Percentiles rank a stretch among this genome's conserved stretches.
Conservation (phyloP, 37 sponge, comb jelly and placozoan genomes). For the Haliclona indistincta region DNA sequence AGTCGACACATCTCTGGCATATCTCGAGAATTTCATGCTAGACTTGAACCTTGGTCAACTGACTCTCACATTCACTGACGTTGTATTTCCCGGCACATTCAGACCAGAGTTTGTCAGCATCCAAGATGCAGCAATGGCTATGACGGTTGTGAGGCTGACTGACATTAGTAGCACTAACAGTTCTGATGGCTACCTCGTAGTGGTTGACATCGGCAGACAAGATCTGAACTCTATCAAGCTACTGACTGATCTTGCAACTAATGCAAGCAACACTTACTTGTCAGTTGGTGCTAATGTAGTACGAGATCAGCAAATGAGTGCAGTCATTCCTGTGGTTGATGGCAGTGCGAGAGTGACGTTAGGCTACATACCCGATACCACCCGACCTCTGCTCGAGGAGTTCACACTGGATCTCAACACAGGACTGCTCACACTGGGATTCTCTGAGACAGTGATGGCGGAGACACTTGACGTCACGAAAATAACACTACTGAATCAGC, state of each 20-base stretch:
- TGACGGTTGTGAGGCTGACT: constrained; percentile 35
- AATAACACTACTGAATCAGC: constrained; percentile 51
- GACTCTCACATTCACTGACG: constrained; percentile 76
- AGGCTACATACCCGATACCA: constrained; percentile 60
- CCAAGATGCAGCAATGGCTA: constrained; percentile 64
- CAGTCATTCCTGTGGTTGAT: constrained; percentile 64
- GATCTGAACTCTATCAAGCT: constrained; percentile 71
- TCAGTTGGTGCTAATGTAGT: constrained; percentile 63
- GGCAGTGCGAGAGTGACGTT: constrained; percentile 50
- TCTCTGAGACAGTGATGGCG: constrained; percentile 84
- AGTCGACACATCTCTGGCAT: constrained; percentile 47
- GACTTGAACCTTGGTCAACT: constrained; percentile 76
- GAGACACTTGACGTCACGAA: constrained; percentile 62
- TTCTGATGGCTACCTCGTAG: constrained; percentile 44
- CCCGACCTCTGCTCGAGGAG: constrained; percentile 51
- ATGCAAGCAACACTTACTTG: constrained; percentile 68
- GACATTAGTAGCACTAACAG: constrained; percentile 35
- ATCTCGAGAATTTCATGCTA: constrained; percentile 50
- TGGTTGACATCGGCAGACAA: constrained; percentile 20
- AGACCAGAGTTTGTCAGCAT: constrained; percentile 36
- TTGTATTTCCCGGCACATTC: constrained; percentile 48
- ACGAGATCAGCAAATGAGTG: constrained; percentile 50
- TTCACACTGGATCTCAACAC: constrained; percentile 69
- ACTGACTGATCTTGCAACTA: constrained; percentile 67
- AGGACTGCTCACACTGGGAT: constrained; percentile 59